Percentiles rank a stretch among this genome's conserved stretches.
Evolutionary conservation across 2,797 vertebrate genomes (phyloP).

Genomic region (Morelia viridis): DNA sequence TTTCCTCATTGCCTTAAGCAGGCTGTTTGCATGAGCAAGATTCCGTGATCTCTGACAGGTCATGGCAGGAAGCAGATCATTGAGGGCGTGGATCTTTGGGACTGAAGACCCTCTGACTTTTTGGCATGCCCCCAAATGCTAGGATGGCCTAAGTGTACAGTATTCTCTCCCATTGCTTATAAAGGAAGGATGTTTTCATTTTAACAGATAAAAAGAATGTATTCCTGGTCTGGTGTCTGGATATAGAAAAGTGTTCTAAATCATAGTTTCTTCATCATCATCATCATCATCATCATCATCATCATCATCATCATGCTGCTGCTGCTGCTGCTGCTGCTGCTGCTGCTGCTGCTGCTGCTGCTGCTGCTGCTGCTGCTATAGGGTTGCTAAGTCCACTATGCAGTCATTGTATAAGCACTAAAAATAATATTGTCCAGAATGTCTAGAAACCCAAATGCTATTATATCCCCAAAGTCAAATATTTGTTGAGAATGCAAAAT

Average conservation of each 20-base stretch:
- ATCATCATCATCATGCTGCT: no score
- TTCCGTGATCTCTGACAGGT: not conserved
- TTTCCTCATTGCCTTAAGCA: not conserved
- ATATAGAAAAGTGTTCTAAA: not conserved
- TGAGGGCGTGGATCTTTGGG: not conserved
- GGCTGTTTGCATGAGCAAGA: not conserved
- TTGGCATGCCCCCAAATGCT: not conserved
- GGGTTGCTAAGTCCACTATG: not conserved
- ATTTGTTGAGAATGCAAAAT: not conserved
- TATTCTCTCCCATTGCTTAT: not conserved
- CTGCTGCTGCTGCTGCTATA: no score
- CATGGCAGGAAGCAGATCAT: not conserved
- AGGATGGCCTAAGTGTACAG: not conserved
- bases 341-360: no score
- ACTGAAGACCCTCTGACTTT: not conserved
- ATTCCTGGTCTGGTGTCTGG: not conserved
- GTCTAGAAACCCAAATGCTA: not conserved
- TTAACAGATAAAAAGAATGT: not conserved
- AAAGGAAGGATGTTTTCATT: not conserved
- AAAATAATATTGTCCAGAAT: not conserved
- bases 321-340: no score
- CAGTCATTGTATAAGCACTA: not conserved
- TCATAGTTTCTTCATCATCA: not conserved
- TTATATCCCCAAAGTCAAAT: not conserved
- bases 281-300: no score